Percentiles rank a stretch among this genome's conserved stretches.
Evolutionary conservation across 1,140 invertebrate genomes (phyloP).

Genomic region (Vanessa tameamea): DNA sequence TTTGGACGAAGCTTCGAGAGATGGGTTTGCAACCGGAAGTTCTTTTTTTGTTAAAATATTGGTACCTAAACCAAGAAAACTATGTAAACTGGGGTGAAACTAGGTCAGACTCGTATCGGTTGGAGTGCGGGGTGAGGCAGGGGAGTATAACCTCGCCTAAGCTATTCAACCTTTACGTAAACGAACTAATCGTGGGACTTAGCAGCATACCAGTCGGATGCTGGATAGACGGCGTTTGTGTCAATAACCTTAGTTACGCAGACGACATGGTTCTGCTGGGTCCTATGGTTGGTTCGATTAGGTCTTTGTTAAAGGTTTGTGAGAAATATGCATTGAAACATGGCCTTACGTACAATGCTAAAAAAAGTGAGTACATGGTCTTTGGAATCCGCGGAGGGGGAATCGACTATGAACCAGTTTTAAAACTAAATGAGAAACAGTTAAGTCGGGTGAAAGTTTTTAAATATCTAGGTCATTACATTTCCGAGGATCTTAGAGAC

Average conservation of each 20-base stretch:
- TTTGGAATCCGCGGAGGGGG: background rate
- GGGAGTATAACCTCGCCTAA: constrained; percentile 15
- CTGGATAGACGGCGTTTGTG: no score
- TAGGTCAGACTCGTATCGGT: background rate
- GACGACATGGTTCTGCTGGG: no score
- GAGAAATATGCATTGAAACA: no score
- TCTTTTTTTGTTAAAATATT: background rate
- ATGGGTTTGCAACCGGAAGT: background rate
- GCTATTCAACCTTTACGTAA: constrained; percentile 23
- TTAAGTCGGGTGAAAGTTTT: background rate
- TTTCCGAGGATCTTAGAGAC: constrained; percentile 1
- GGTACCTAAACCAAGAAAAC: background rate
- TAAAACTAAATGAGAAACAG: background rate
- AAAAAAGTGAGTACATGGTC: constrained; percentile 14
- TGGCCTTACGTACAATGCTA: background rate
- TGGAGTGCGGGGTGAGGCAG: constrained; percentile 21
- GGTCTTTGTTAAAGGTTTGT: no score
- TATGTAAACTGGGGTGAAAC: background rate
- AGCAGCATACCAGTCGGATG: background rate
- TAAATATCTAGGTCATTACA: background rate
- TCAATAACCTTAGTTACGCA: no score
- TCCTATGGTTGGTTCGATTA: no score
- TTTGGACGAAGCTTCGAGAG: constrained; percentile 7
- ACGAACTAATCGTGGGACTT: background rate
- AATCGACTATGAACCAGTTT: background rate